Evolutionary conservation across 2,888 invertebrate species (phyloP), one percentile per base, ranked within the genome.

Genomic region (Steinernema scapterisci): DNA sequence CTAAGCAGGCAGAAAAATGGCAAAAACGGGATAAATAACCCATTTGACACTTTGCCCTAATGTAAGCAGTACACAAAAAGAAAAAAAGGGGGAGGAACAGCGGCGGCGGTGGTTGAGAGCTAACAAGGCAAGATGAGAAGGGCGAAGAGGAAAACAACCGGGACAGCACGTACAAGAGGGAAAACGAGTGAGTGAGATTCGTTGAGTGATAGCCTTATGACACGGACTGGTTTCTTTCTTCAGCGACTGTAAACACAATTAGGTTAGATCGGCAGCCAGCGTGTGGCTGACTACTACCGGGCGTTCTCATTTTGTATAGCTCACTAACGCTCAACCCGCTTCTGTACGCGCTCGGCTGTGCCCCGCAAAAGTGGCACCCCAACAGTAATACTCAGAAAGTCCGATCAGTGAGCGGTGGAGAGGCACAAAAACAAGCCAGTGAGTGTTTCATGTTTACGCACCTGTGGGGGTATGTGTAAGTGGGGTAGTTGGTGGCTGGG

Each of bases 151-250:
- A 63, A 63, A 63, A 63, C 63, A 63, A 63, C 23, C 54, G 23
- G 11, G 6, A 54, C n/a, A 48, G 25, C 63, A n/a, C n/a, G 63
- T 63, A 63, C 27, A 63, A 16, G 27, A 63, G 63, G n/a, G 52
- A 9, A 52, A 52, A 52, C 52, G 52, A 52, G 52, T 38, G 38
- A 38, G 38, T 5, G 63, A 63, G 63, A 63, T 63, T 63, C 63
- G 63, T 63, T 63, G 63, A 63, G 63, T 63, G 63, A 63, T 63
- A 63, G 63, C 63, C 63, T 63, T 63, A 27, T 63, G 63, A 27
- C n/a, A n/a, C 27, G 63, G 63, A 63, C 63, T 63, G 63, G 63
- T 63, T 63, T 31, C 63, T 63, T 63, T 63, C 63, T 63, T 38
- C 63, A 31, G 16, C 38, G 63, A 63, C 63, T 63, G 63, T 63